These are phyloP conservation scores for Spisula solida DNA, from an alignment of 2,888 invertebrate species.

Conservation along the genomic window DNA sequence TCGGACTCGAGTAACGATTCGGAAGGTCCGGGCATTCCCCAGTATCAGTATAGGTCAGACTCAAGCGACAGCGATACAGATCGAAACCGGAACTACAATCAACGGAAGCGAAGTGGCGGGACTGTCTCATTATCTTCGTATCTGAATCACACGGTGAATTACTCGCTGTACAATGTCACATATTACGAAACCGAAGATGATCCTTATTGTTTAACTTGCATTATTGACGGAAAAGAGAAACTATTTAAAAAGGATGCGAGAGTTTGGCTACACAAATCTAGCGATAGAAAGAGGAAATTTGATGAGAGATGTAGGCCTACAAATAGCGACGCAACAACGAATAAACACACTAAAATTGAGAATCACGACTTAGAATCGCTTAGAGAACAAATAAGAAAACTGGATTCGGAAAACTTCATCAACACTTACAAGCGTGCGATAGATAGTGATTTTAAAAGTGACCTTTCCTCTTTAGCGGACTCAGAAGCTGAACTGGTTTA, in stretches of 20 bases:
- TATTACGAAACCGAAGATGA: constrained; percentile 47
- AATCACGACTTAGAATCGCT: neutral
- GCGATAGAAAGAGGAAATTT: constrained; percentile 44
- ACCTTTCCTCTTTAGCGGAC: constrained; percentile 51
- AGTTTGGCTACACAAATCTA: constrained; percentile 68
- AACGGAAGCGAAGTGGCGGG: neutral
- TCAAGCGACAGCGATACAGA: constrained; percentile 28
- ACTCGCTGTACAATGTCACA: constrained; percentile 41
- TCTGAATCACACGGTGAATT: constrained; percentile 33
- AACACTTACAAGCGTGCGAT: constrained; percentile 4
- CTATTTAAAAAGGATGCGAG: constrained; percentile 66
- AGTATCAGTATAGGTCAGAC: neutral
- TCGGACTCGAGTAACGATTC: neutral
- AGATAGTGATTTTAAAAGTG: constrained; percentile 41
- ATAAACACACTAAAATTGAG: neutral
- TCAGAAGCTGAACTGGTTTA: constrained; percentile 63
- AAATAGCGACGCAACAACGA: neutral
- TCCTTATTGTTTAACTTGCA: constrained; percentile 55
- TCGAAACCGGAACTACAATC: constrained; percentile 42
- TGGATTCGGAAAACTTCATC: neutral
- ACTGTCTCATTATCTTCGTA: constrained; percentile 12
- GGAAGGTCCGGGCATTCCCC: neutral
- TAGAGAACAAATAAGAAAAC: constrained; percentile 14
- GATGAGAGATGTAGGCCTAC: neutral
- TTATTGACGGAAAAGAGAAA: constrained; percentile 55